phyloP scores from a whole-genome alignment of 2,113 vertebrate species.

The Atlantisia rogersi region DNA sequence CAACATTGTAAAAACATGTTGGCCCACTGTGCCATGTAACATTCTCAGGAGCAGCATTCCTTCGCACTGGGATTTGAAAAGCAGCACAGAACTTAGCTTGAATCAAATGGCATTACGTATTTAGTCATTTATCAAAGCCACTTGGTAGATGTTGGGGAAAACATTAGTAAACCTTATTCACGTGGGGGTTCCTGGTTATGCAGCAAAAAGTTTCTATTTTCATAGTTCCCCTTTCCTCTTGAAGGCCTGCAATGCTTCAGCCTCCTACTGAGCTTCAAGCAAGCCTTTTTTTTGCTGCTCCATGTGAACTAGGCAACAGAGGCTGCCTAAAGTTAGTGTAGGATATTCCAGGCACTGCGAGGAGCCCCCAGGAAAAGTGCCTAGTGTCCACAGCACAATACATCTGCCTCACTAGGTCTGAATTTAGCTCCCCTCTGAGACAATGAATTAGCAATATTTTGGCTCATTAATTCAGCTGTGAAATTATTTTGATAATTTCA shows the following conservation, averaged over 20 bases:
- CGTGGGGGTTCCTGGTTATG: not conserved
- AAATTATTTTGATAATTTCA: not conserved
- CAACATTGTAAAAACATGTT: slow-evolving; percentile 37
- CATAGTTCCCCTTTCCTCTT: not conserved
- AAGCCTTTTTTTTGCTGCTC: not conserved
- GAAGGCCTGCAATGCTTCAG: not conserved
- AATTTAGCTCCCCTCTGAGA: not conserved
- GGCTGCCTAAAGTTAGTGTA: not conserved
- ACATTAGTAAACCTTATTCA: slow-evolving; percentile 12
- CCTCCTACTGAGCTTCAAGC: not conserved
- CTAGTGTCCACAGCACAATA: not conserved
- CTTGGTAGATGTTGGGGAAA: slow-evolving; percentile 11
- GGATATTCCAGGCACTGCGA: not conserved
- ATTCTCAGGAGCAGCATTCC: slow-evolving; percentile 36
- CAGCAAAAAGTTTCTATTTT: not conserved
- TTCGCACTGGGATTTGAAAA: slow-evolving; percentile 66
- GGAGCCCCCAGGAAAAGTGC: not conserved
- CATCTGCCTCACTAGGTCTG: not conserved
- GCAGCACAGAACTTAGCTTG: slow-evolving; percentile 59
- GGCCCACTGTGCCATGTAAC: slow-evolving; percentile 13
- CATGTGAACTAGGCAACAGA: not conserved
- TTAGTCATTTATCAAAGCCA: slow-evolving; percentile 44
- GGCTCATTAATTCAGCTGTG: not conserved
- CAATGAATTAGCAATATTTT: not conserved
- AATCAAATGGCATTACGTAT: slow-evolving; percentile 60